A percentile compares a stretch with the other conserved stretches of the same genome.
Conservation (phyloP, 2,113 vertebrate genomes). For the Amazona vittata region DNA sequence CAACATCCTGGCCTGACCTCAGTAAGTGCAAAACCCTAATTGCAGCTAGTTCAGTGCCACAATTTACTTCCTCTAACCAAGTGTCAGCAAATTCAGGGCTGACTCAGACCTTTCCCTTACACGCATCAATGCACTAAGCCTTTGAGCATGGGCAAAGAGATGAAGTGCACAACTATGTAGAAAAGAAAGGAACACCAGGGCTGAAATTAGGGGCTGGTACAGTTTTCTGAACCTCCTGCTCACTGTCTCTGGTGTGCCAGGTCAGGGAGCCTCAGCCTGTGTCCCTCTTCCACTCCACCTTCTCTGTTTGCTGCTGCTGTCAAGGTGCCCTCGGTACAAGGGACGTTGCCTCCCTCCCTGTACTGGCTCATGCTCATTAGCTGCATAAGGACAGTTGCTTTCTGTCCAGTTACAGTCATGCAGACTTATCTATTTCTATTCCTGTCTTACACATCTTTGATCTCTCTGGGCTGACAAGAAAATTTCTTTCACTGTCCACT, state of each 20-base stretch:
- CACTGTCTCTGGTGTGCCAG: accelerated
- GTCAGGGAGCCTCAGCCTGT: neutral
- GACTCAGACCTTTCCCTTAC: neutral
- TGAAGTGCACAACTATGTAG: neutral
- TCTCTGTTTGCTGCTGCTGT: neutral
- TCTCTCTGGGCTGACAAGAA: neutral
- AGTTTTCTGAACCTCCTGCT: neutral
- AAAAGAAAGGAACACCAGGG: neutral
- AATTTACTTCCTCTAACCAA: neutral
- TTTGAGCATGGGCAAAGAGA: neutral
- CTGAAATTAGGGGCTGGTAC: neutral
- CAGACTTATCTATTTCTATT: neutral
- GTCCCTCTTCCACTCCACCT: neutral
- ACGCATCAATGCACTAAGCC: neutral
- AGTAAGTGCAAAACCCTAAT: neutral
- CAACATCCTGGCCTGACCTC: neutral
- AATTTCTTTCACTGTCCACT: neutral
- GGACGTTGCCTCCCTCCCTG: neutral
- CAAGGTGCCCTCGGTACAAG: neutral
- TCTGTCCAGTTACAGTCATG: neutral
- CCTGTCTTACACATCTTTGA: neutral
- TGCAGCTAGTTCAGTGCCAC: neutral
- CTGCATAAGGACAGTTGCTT: neutral
- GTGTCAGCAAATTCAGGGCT: neutral
- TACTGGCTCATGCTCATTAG: neutral